These are phyloP conservation scores for Porites rus DNA, from an alignment of 92 coral and sea anemone genomes.

Conservation along the genomic window DNA sequence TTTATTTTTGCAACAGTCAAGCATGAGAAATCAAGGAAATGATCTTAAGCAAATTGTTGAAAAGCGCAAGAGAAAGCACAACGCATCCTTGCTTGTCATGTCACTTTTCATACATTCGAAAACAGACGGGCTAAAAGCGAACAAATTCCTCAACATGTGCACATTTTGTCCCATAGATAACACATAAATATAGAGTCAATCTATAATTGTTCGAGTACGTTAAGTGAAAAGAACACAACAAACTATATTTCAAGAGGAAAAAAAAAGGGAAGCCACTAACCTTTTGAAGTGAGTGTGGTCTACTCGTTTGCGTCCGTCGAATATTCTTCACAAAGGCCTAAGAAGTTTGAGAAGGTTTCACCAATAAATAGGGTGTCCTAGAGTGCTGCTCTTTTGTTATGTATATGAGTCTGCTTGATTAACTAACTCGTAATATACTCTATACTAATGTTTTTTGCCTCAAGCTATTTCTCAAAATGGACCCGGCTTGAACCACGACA, in stretches of 20 bases:
- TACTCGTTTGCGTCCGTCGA: conserved; percentile 31
- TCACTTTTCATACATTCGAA: not conserved
- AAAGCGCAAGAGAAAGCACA: not conserved
- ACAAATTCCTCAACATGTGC: conserved; percentile 44
- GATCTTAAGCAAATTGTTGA: conserved; percentile 24
- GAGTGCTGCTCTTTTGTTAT: conserved; percentile 74
- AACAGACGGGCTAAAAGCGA: conserved; percentile 6
- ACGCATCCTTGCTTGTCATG: not conserved
- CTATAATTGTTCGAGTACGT: conserved; percentile 36
- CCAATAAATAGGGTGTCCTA: conserved; percentile 85
- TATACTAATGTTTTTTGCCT: conserved; percentile 83
- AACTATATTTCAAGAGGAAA: conserved; percentile 33
- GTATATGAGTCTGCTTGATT: conserved; percentile 80
- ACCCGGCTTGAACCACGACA: conserved; percentile 44
- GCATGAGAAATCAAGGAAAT: conserved; percentile 44
- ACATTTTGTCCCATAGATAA: not conserved
- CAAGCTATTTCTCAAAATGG: conserved; percentile 64
- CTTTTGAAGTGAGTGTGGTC: conserved; percentile 31
- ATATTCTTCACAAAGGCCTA: conserved; percentile 50
- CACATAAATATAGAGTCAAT: not conserved
- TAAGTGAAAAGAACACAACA: conserved; percentile 39
- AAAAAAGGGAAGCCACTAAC: conserved; percentile 36
- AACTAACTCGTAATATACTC: conserved; percentile 68
- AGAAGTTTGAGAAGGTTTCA: conserved; percentile 58
- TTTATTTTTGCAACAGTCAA: conserved; percentile 40